Percentiles rank a stretch among this genome's conserved stretches.
phyloP scores from a whole-genome alignment of 1,140 invertebrate species.

The Drosophila navojoa region DNA sequence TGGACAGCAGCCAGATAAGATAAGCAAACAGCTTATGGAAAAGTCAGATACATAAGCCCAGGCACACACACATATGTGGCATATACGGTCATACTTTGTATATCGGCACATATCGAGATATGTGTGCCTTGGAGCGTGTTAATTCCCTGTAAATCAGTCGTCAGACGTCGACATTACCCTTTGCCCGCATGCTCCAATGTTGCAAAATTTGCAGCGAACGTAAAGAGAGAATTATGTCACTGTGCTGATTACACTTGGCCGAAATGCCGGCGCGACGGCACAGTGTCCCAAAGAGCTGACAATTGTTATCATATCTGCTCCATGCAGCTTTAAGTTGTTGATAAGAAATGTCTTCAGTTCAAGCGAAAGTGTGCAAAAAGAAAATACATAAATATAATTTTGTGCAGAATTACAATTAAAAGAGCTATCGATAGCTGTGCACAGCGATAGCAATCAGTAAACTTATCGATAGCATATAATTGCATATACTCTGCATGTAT shows the following conservation, averaged over 20 bases:
- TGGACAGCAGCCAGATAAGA: constrained; percentile 27
- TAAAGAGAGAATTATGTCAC: constrained; percentile 9
- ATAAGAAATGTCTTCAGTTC: background rate
- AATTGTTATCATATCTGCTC: constrained; percentile 8
- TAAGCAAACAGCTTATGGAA: background rate
- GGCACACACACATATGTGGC: constrained; percentile 1
- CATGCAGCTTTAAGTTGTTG: background rate
- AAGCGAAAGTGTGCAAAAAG: background rate
- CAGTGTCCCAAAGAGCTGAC: background rate
- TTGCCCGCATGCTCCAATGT: constrained; percentile 12
- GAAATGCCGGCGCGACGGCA: background rate
- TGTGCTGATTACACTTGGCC: background rate
- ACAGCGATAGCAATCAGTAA: too few species aligned
- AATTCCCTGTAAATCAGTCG: constrained; percentile 9
- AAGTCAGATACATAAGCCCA: constrained; percentile 1
- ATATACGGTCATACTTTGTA: background rate
- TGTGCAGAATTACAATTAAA: background rate
- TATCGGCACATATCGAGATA: background rate
- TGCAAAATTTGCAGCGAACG: constrained; percentile 11
- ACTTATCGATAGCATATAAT: too few species aligned
- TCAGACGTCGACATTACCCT: constrained; percentile 18
- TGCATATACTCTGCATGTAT: background rate
- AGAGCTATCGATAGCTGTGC: too few species aligned
- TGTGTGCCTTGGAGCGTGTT: background rate
- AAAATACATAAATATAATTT: background rate